phyloP scores from a whole-genome alignment of 2,113 vertebrate genomes.

The Ammodramus savannarum region DNA sequence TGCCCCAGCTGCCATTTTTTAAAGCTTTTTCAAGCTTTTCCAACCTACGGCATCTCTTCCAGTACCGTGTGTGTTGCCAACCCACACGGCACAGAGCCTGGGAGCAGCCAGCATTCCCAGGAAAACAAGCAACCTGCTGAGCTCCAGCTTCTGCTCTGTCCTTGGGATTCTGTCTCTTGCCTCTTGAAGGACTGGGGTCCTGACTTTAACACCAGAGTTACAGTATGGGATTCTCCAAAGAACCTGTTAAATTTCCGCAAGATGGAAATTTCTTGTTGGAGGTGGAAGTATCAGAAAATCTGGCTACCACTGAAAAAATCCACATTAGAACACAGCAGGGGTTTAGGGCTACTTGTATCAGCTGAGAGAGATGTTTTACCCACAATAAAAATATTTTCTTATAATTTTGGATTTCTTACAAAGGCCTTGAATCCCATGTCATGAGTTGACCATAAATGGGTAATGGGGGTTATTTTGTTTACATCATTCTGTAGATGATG shows the following conservation, averaged over 20 bases:
- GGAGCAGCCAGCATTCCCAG: neutral
- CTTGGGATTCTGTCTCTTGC: neutral
- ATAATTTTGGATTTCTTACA: neutral
- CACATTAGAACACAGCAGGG: rapidly evolving
- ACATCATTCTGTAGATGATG: neutral
- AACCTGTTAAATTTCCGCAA: neutral
- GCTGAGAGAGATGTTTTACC: neutral
- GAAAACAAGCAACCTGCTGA: neutral
- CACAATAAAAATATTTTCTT: neutral
- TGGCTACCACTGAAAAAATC: neutral
- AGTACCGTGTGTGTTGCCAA: neutral
- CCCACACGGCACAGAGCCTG: rapidly evolving
- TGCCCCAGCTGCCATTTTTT: neutral
- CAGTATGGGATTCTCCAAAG: neutral
- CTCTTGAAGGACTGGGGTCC: neutral
- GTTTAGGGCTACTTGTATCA: neutral
- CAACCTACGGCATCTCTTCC: neutral
- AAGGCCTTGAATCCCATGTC: rapidly evolving
- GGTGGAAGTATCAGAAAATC: neutral
- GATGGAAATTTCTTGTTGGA: neutral
- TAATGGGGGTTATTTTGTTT: neutral
- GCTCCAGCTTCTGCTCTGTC: neutral
- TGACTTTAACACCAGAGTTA: neutral
- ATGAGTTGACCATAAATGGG: neutral
- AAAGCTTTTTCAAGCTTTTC: neutral